Base-by-base conservation (phyloP, 2,797 vertebrate species). In the Lacerta agilis region DNA sequence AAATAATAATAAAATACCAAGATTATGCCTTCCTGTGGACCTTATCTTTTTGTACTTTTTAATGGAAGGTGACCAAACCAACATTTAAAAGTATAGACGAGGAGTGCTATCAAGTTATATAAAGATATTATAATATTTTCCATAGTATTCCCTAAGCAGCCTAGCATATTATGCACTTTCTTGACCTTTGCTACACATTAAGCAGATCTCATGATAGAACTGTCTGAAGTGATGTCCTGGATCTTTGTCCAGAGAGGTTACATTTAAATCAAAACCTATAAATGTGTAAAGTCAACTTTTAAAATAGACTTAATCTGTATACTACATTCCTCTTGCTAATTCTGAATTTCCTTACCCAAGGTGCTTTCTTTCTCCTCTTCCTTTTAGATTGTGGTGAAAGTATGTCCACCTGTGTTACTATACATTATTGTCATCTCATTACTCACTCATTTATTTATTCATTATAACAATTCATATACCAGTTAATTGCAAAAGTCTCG, bases 121-220 rank as follows among this genome's bases (percentile, higher is more conserved):
- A 89, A 92, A 33, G 38, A 87, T 45, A 79, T 27, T 88, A 79
- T 80, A 91, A 93, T 91, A 92, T 89, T 91, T 93, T 90, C 84
- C 76, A 85, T 91, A 93, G 90, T 94, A 95, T 93, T 95, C 94
- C 92, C 93, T 78, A 88, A 25, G 33, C 29, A 80, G 69, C 1
- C 80, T 75, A 92, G 92, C 10, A 87, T 79, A 88, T 93, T 95
- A 94, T 94, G 94, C 90, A 86, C 2, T 87, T 91, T 92, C 94
- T 89, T 94, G 91, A 94, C 91, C 92, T 95, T 78, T 93, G 91
- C 82, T 91, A 88, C 77, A 77, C 90, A 94, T 94, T 92, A 94
- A 93, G 83, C 71, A 87, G 86, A 89, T 77, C n/a, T 87, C 88
- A 93, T 90, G 86, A 89, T 18, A 90, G 77, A 94, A 75, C 84